A percentile compares a stretch with the other conserved stretches of the same genome.
These are phyloP conservation scores for Elysia chlorotica DNA, from an alignment of 1,140 invertebrate species.

Conservation along the genomic window DNA sequence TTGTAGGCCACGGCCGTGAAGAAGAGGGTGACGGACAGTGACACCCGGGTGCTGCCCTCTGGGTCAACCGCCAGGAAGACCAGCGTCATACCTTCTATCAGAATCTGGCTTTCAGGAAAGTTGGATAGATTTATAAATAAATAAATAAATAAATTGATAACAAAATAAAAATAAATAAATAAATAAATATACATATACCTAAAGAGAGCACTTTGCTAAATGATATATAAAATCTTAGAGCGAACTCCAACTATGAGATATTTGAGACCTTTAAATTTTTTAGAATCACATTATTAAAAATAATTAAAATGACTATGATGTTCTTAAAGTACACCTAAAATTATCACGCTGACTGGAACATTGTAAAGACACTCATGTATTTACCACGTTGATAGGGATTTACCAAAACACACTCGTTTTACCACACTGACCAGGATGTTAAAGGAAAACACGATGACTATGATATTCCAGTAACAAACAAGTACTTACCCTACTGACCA, in stretches of 20 bases:
- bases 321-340: too few relatives aligned
- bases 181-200: neutral
- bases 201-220: neutral
- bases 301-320: neutral
- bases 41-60: slow-evolving; percentile 37
- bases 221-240: neutral
- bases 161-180: neutral
- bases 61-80: slow-evolving; percentile 46
- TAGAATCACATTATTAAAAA: neutral
- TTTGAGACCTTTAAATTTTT: neutral
- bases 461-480: too few relatives aligned
- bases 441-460: too few relatives aligned
- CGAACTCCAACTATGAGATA: neutral
- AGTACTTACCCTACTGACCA: too few relatives aligned
- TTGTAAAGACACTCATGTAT: too few relatives aligned
- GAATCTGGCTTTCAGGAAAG: slow-evolving; percentile 37
- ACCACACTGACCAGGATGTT: too few relatives aligned
- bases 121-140: neutral
- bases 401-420: too few relatives aligned
- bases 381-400: too few relatives aligned
- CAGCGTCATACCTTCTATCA: slow-evolving; percentile 52
- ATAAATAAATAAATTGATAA: neutral
- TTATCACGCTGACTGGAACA: too few relatives aligned
- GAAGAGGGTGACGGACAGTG: slow-evolving; percentile 51
- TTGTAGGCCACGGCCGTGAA: slow-evolving; percentile 57